Conservation (phyloP, 2,797 vertebrate species). For the Cirrhinus molitorella region DNA sequence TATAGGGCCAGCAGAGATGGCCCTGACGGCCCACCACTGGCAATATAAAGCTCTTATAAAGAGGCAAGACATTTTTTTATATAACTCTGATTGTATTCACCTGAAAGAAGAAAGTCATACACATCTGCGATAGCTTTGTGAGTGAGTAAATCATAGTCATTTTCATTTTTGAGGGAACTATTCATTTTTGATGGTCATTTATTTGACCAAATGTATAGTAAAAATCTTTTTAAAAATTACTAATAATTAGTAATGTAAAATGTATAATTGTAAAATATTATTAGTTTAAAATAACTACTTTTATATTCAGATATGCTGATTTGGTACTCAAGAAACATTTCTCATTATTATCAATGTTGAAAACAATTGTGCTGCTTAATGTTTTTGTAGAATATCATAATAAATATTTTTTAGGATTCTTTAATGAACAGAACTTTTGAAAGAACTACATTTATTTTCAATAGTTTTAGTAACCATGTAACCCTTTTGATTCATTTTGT, state of each 20-base stretch:
- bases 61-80: too few relatives aligned
- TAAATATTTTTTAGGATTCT: neutral
- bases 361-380: neutral
- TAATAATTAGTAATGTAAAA: neutral
- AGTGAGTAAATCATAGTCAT: too few relatives aligned
- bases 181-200: neutral
- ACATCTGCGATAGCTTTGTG: too few relatives aligned
- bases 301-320: neutral
- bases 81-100: too few relatives aligned
- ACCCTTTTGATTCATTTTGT: too few relatives aligned
- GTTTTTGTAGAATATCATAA: neutral
- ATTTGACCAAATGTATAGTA: neutral
- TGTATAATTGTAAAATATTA: neutral
- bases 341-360: neutral
- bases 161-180: too few relatives aligned
- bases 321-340: neutral
- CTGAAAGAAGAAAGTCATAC: too few relatives aligned
- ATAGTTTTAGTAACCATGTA: neutral
- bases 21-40: too few relatives aligned
- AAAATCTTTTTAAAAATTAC: too few relatives aligned
- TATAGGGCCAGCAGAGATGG: too few relatives aligned
- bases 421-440: neutral
- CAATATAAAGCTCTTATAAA: too few relatives aligned
- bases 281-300: neutral
- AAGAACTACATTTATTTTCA: neutral